These are phyloP conservation scores for Euura saliciscinereae DNA, from an alignment of 1,140 invertebrate species.

Conservation along the genomic window DNA sequence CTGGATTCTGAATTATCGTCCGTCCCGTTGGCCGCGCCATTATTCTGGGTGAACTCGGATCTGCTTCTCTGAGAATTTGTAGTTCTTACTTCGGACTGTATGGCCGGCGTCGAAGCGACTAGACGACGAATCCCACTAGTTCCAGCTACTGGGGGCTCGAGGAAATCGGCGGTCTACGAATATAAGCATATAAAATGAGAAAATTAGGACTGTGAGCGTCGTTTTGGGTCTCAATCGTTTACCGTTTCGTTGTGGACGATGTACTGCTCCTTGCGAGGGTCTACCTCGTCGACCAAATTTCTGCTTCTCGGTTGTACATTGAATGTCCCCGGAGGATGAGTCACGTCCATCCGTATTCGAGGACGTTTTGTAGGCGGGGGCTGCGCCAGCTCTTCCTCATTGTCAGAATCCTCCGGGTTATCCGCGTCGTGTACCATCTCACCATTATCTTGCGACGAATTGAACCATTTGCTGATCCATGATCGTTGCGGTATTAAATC, in stretches of 20 bases:
- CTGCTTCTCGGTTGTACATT: conserved; percentile 40
- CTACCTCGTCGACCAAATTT: conserved; percentile 29
- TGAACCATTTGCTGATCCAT: conserved; percentile 58
- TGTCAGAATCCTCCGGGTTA: conserved; percentile 33
- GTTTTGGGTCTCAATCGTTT: conserved; percentile 19
- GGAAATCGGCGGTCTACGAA: conserved; percentile 45
- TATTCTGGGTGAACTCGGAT: conserved; percentile 47
- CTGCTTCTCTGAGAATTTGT: conserved; percentile 35
- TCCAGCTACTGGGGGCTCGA: conserved; percentile 43
- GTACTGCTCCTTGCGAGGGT: conserved; percentile 36
- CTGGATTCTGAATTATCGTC: conserved; percentile 62
- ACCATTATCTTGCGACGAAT: conserved; percentile 45
- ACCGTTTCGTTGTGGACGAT: conserved; percentile 32
- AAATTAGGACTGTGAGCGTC: neutral
- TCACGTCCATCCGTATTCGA: conserved; percentile 54
- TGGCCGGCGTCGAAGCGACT: conserved; percentile 50
- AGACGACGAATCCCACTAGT: conserved; percentile 44
- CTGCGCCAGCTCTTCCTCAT: conserved; percentile 41
- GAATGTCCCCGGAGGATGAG: conserved; percentile 56
- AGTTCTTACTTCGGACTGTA: conserved; percentile 34
- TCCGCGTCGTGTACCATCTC: conserved; percentile 31
- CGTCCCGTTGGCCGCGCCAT: conserved; percentile 46
- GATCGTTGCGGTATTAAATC: conserved; percentile 54
- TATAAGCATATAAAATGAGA: conserved; percentile 12
- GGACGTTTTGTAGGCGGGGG: conserved; percentile 50